Evolutionary conservation across 92 coral and sea anemone genomes (phyloP).

Genomic region (Desmophyllum pertusum): DNA sequence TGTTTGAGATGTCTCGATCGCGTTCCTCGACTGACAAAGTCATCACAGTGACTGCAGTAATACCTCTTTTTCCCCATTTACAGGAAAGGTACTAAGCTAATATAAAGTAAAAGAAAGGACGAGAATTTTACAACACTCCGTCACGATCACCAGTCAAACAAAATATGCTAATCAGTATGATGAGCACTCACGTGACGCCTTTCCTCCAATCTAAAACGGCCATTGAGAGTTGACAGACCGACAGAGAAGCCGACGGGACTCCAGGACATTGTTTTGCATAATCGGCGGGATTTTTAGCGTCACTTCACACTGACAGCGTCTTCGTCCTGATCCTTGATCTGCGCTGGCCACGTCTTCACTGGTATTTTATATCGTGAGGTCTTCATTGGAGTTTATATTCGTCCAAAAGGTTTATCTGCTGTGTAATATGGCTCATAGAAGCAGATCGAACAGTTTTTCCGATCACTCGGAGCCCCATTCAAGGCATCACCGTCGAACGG

Average conservation of each 20-base stretch:
- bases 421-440: conserved; percentile 2
- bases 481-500: conserved; percentile 2
- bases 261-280: conserved; percentile 9
- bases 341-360: too few relatives aligned
- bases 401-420: too few relatives aligned
- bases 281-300: conserved; percentile 12
- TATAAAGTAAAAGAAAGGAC: conserved; percentile 5
- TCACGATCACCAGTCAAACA: too few relatives aligned
- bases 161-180: conserved; percentile 2
- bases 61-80: conserved; percentile 20
- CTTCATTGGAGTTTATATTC: too few relatives aligned
- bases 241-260: too few relatives aligned
- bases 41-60: conserved; percentile 28
- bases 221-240: background rate
- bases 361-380: too few relatives aligned
- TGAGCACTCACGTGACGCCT: background rate
- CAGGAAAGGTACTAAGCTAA: conserved; percentile 13
- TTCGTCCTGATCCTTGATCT: too few relatives aligned
- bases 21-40: conserved; percentile 17
- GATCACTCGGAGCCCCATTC: background rate
- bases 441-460: background rate
- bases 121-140: too few relatives aligned
- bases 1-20: conserved; percentile 21
- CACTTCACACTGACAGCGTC: too few relatives aligned
- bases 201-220: conserved; percentile 14